phyloP scores from a whole-genome alignment of 2,113 vertebrate genomes.

The Stigmatopora argus region DNA sequence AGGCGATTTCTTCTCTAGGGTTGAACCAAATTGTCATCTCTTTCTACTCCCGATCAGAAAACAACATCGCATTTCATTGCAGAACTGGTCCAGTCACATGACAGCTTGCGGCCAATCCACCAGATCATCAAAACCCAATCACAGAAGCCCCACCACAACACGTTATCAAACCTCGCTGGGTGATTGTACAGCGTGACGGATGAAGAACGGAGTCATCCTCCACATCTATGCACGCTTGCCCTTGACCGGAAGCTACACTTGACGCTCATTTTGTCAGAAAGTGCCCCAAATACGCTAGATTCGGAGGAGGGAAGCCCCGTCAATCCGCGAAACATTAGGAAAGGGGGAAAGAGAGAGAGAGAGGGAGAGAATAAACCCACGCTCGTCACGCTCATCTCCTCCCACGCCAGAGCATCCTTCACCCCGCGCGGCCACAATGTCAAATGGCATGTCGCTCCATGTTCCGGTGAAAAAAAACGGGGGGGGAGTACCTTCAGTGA shows the following conservation, averaged over 20 bases:
- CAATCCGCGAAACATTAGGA: neutral
- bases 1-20: neutral
- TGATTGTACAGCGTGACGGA: constrained; percentile 5
- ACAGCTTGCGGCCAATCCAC: neutral
- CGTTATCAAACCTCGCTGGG: neutral
- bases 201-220: constrained; percentile 16
- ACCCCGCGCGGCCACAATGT: constrained; percentile 68
- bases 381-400: constrained; percentile 28
- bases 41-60: neutral
- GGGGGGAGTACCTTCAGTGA: constrained; percentile 44
- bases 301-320: constrained; percentile 21
- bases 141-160: neutral
- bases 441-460: constrained; percentile 40
- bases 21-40: neutral
- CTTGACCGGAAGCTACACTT: constrained; percentile 34
- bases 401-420: constrained; percentile 60
- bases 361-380: neutral
- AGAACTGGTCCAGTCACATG: constrained; percentile 1
- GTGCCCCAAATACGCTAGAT: constrained; percentile 5
- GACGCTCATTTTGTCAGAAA: neutral
- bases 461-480: neutral
- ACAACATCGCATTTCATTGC: constrained; percentile 1
- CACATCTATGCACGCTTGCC: constrained; percentile 23
- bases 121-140: neutral
- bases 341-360: neutral